Base-by-base conservation (phyloP, 2,888 invertebrate species). In the Brachyopa scutellaris region DNA sequence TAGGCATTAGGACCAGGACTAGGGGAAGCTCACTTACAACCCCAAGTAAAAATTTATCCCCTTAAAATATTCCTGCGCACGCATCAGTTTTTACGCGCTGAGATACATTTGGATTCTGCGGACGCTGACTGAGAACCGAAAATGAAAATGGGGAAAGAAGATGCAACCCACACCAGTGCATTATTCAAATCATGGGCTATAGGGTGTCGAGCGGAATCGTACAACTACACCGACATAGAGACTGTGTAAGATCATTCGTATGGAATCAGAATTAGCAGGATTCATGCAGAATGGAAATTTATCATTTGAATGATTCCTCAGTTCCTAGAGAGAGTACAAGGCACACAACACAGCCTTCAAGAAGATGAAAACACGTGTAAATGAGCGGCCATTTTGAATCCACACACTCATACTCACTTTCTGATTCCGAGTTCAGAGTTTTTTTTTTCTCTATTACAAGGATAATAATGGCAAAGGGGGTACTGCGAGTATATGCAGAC, bases 41-140 rank as follows among this genome's bases (percentile, higher is more conserved):
- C 66, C 73, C 72, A 73, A 79, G 73, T 47, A 7, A 23, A 13
- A 51, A 26, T 6, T 59, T 49, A 84, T 73, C 84, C 84, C 84
- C 72, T 77, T 31, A 53, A 66, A 57, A 15, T 64, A 74, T 84
- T 77, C 79, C 84, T 84, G 84, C 84, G 84, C 84, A 84, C 84
- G 84, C 84, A 84, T 33, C 29, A 26, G 29, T 67, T 29, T 53
- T 11, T 21, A 11, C 26, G 36, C 21, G 2, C 19, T 3, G 7
- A 61, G 61, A 40, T 33, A 7, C 19, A 45, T 62, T 74, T 38
- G 45, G 47, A 66, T 74, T 57, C 66, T 66, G 59, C 82, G 82
- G 66, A 74, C 53, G 74, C 38, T 36, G 40, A 36, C 38, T 36
- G 40, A 36, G 36, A 19, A 64, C 13, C 47, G 40, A 51, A 64